Evolutionary conservation across 1,140 invertebrate species (phyloP).

Genomic region (Cydia splendana): DNA sequence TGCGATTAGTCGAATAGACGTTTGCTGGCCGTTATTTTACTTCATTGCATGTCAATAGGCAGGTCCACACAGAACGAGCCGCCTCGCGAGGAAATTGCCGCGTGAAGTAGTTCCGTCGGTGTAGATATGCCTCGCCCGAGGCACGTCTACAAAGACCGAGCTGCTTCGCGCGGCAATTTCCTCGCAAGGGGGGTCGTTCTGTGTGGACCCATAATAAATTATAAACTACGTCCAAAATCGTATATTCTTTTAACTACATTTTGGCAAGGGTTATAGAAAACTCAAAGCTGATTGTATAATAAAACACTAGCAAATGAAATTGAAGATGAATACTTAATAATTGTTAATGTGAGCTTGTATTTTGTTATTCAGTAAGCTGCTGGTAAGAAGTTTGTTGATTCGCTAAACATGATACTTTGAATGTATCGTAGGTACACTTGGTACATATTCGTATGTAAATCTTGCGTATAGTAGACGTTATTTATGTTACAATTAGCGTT

Average conservation of each 20-base stretch:
- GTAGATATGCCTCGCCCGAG: too few species aligned
- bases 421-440: too few species aligned
- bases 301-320: not conserved
- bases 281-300: not conserved
- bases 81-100: too few species aligned
- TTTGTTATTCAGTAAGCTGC: not conserved
- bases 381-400: constrained; percentile 16
- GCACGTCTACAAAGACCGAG: too few species aligned
- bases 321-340: not conserved
- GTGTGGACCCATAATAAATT: too few species aligned
- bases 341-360: not conserved
- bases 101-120: too few species aligned
- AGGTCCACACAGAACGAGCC: too few species aligned
- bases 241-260: not conserved
- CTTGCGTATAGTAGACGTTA: not conserved
- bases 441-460: constrained; percentile 15
- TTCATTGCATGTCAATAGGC: too few species aligned
- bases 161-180: too few species aligned
- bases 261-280: not conserved
- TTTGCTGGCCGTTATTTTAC: too few species aligned
- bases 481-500: not conserved
- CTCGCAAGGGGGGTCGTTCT: too few species aligned
- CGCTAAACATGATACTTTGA: not conserved
- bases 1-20: too few species aligned
- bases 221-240: not conserved